A percentile compares a stretch with the other conserved stretches of the same genome.
These are phyloP conservation scores for Plebejus anna DNA, from an alignment of 2,888 invertebrate genomes.

Conservation along the genomic window DNA sequence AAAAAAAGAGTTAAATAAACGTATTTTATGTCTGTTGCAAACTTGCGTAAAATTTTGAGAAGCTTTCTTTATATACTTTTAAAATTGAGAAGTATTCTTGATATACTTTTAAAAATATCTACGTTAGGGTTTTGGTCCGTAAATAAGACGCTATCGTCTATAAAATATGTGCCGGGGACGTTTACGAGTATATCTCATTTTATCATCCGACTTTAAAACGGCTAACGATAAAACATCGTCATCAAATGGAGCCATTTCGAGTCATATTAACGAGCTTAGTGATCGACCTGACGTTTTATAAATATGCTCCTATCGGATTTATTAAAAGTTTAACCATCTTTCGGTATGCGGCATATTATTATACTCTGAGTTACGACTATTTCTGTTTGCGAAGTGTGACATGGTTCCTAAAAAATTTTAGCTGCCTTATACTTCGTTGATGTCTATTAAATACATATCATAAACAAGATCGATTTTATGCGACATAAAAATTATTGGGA, in stretches of 20 bases:
- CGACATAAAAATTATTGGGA: conserved; percentile 26
- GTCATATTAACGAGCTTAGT: background rate
- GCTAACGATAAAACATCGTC: conserved; percentile 1
- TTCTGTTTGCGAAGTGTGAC: background rate
- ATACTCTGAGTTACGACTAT: no score
- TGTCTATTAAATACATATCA: conserved; percentile 25
- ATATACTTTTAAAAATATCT: background rate
- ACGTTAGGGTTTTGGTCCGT: background rate
- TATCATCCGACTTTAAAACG: conserved; percentile 15
- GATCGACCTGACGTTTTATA: background rate
- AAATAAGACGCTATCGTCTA: background rate
- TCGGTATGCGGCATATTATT: background rate
- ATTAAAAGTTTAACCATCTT: background rate
- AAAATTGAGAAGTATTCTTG: background rate
- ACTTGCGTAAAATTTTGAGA: background rate
- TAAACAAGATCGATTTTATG: conserved; percentile 21
- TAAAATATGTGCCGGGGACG: conserved; percentile 10
- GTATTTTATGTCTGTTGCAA: background rate
- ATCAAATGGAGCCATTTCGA: background rate
- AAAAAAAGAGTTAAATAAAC: background rate
- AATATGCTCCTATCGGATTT: background rate
- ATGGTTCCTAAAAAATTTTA: background rate
- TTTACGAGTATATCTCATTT: conserved; percentile 23
- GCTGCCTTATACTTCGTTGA: background rate
- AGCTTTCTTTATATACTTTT: background rate